Conservation (phyloP, 2,888 invertebrate genomes). For the Polydrusus cervinus region DNA sequence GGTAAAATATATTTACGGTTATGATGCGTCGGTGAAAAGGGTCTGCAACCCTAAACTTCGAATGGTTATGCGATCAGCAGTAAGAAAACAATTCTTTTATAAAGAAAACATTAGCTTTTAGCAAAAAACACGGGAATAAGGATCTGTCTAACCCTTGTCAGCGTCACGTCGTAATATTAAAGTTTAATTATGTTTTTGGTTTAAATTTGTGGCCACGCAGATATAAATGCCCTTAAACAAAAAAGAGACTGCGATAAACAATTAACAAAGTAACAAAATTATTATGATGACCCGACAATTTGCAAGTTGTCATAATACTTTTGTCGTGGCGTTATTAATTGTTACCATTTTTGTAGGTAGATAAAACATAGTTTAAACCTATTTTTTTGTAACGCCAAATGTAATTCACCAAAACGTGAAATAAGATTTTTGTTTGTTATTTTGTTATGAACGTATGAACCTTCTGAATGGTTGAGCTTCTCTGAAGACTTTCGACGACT, state of each 20-base stretch:
- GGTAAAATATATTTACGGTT: conserved; percentile 38
- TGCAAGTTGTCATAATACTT: conserved; percentile 68
- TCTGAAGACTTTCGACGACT: conserved; percentile 56
- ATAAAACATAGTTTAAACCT: conserved; percentile 66
- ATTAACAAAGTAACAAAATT: conserved; percentile 71
- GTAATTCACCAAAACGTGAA: conserved; percentile 39
- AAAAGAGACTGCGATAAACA: conserved; percentile 73
- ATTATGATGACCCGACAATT: conserved; percentile 62
- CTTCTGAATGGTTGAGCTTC: conserved; percentile 63
- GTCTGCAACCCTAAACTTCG: background rate
- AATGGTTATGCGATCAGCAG: background rate
- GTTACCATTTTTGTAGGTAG: conserved; percentile 69
- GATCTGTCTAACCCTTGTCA: conserved; percentile 46
- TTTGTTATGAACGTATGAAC: conserved; percentile 62
- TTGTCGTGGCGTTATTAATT: conserved; percentile 68
- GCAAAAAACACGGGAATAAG: conserved; percentile 7
- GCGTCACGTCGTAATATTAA: conserved; percentile 41
- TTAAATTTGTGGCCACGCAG: conserved; percentile 49
- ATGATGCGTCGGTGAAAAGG: conserved; percentile 39
- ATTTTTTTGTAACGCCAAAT: conserved; percentile 70
- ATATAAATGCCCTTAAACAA: conserved; percentile 59
- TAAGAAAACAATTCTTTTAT: conserved; percentile 21
- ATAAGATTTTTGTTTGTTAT: conserved; percentile 37
- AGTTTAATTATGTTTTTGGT: conserved; percentile 38
- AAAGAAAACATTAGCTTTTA: conserved; percentile 8